A percentile compares a stretch with the other conserved stretches of the same genome.
Evolutionary conservation across 30 jellyfish, hydroid and myxozoan species (phyloP).

Genomic region (Aurelia aurita): DNA sequence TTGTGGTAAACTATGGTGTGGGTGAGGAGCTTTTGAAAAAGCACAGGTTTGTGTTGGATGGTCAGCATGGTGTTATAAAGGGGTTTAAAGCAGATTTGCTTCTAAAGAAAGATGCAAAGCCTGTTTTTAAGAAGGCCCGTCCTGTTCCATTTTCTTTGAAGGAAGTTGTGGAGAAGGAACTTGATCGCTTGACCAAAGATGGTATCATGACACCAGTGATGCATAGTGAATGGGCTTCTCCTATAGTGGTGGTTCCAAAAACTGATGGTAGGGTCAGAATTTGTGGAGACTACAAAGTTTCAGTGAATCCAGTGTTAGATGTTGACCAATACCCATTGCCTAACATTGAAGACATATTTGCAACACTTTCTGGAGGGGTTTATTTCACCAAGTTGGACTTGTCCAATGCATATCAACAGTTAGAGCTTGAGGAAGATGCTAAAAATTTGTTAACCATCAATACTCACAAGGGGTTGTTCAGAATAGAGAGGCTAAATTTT

Average conservation of each 20-base stretch:
- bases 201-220: conserved; percentile 10
- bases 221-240: conserved; percentile 62
- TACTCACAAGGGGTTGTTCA: conserved; percentile 72
- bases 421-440: conserved; percentile 50
- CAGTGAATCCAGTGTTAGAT: conserved; percentile 60
- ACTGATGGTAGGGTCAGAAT: conserved; percentile 46
- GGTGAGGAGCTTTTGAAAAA: not conserved
- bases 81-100: conserved; percentile 24
- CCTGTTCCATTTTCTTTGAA: conserved; percentile 37
- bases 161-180: conserved; percentile 7
- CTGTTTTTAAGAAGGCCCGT: conserved; percentile 59
- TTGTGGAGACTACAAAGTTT: conserved; percentile 72
- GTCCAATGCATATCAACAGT: conserved; percentile 68
- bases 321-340: conserved; percentile 76
- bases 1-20: conserved; percentile 21
- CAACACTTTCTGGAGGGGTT: conserved; percentile 7
- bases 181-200: not conserved
- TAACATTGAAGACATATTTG: conserved; percentile 21
- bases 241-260: conserved; percentile 40
- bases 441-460: conserved; percentile 41
- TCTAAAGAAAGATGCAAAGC: conserved; percentile 30
- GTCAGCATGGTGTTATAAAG: conserved; percentile 22
- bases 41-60: conserved; percentile 18
- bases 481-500: conserved; percentile 40
- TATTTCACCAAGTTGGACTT: conserved; percentile 59